A percentile compares a stretch with the other conserved stretches of the same genome.
Evolutionary conservation across 1,140 invertebrate genomes (phyloP).

Genomic region (Macrotrachela quadricornifera): DNA sequence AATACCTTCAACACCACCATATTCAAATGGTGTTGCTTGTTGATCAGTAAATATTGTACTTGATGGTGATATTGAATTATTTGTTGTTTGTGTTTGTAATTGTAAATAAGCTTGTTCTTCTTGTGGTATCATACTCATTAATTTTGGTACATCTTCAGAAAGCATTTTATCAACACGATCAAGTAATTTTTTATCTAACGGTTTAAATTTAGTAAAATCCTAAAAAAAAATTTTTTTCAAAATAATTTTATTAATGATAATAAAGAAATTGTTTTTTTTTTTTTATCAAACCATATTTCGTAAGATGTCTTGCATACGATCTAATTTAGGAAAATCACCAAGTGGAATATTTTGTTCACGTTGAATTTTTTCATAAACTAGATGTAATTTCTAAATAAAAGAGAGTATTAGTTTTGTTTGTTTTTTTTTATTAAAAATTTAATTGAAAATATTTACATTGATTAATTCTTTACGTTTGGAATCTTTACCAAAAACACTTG

Average conservation of each 20-base stretch:
- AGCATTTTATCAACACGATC: conserved; percentile 90
- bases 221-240: conserved; percentile 35
- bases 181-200: conserved; percentile 66
- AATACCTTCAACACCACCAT: conserved; percentile 79
- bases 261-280: too few species aligned
- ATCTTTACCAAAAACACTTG: conserved; percentile 73
- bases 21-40: conserved; percentile 74
- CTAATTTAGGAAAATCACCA: conserved; percentile 86
- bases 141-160: conserved; percentile 69
- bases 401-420: too few species aligned
- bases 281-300: background rate
- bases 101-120: conserved; percentile 39
- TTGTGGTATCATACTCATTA: conserved; percentile 83
- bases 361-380: conserved; percentile 61
- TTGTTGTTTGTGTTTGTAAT: too few species aligned
- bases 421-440: too few species aligned
- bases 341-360: conserved; percentile 66
- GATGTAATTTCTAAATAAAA: conserved; percentile 46
- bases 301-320: conserved; percentile 63
- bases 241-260: too few species aligned
- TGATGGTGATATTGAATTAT: too few species aligned
- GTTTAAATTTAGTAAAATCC: conserved; percentile 86
- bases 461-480: conserved; percentile 91
- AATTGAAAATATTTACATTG: conserved; percentile 26
- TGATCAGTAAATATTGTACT: conserved; percentile 50